A percentile compares a stretch with the other conserved stretches of the same genome.
phyloP scores from a whole-genome alignment of 1,140 invertebrate genomes.

The Saccostrea echinata region DNA sequence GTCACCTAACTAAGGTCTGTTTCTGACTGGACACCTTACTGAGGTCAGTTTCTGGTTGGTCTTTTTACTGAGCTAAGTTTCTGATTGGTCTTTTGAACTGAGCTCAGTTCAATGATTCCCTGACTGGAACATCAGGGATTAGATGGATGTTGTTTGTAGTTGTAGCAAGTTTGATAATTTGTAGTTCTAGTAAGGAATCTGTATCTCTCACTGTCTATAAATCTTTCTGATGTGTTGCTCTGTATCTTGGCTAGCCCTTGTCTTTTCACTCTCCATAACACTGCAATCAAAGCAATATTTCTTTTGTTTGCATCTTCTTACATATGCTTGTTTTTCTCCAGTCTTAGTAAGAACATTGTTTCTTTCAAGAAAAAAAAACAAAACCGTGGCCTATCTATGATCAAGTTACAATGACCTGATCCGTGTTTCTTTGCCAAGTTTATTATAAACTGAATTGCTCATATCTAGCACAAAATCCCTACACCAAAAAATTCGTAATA shows the following conservation, averaged over 20 bases:
- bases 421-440: neutral
- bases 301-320: neutral
- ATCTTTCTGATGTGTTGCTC: neutral
- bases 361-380: neutral
- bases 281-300: neutral
- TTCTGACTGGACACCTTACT: no score
- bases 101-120: no score
- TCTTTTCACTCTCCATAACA: neutral
- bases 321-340: neutral
- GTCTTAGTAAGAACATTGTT: neutral
- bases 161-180: no score
- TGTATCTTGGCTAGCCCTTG: neutral
- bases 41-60: no score
- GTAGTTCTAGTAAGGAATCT: no score
- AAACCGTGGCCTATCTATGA: neutral
- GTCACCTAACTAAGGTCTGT: no score
- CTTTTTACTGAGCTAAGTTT: no score
- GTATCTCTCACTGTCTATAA: neutral
- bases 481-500: neutral
- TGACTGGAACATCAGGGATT: no score
- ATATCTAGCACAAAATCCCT: neutral
- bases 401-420: conserved; percentile 3
- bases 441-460: neutral
- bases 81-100: no score
- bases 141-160: no score